Evolutionary conservation across 2,888 invertebrate species (phyloP), one percentile per base, ranked within the genome.

Genomic region (Tetragonula carbonaria): DNA sequence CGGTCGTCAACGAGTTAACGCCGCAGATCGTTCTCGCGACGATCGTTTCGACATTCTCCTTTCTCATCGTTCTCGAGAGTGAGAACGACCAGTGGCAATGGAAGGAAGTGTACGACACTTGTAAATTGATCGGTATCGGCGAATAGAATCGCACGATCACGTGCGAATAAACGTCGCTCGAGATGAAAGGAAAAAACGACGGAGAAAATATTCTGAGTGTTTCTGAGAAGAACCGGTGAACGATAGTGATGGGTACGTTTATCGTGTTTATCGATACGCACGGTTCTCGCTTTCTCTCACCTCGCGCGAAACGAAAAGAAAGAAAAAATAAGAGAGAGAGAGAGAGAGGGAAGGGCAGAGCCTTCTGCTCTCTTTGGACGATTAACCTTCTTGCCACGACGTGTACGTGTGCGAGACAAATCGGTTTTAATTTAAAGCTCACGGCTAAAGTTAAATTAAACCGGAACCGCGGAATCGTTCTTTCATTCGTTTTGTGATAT

Each of bases 361-460:
- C 8, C 38, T 38, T 38, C 38, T 38, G 38, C 38, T 8, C 45
- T 53, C 51, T 33, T 50, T 28, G n/a, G 72, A 38, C 33, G 72
- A 62, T 50, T 16, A 33, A 62, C 4, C 16, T 51, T 59, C 53
- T 45, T 67, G 72, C 14, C 67, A 53, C 23, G 59, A 59, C 71
- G 21, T 16, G 38, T 38, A 38, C 45, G n/a, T 4, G 33, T 33
- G 18, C 21, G 50, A 28, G 53, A 81, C 67, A 77, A 81, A 77
- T 72, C 62, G 77, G 45, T 67, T 81, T 72, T 73, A 81, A 81
- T 77, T 77, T 77, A 55, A 71, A 62, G 59, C 51, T 14, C 28
- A 6, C 13, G 53, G 66, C 23, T 23, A n/a, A 55, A 77, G 78
- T 72, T 77, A 77, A 72, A 72, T 77, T 65, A 72, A 76, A 76